Percentiles rank a stretch among this genome's conserved stretches.
phyloP scores from a whole-genome alignment of 2,888 invertebrate species.

The Euclidia mi region DNA sequence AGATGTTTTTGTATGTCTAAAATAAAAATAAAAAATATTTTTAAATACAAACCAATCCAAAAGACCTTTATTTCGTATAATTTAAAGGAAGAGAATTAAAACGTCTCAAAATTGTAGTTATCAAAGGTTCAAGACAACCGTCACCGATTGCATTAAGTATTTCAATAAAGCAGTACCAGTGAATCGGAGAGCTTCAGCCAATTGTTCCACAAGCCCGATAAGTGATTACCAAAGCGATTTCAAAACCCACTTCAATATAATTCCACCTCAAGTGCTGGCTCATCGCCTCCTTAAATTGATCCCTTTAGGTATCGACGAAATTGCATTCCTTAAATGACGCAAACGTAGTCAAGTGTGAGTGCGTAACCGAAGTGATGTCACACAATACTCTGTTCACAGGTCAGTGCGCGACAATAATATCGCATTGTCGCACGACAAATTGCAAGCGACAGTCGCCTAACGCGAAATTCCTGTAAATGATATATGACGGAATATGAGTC shows the following conservation, averaged over 20 bases:
- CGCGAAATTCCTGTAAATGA: slow-evolving; percentile 17
- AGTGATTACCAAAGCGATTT: neutral
- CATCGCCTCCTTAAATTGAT: neutral
- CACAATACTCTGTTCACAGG: slow-evolving; percentile 18
- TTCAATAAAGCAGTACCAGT: no score
- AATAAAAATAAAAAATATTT: no score
- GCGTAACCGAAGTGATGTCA: slow-evolving; percentile 16
- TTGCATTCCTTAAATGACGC: slow-evolving; percentile 35
- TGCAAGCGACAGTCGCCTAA: slow-evolving; percentile 2
- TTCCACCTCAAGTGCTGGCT: slow-evolving; percentile 18
- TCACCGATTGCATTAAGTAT: no score
- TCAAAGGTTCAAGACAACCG: no score
- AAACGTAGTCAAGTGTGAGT: slow-evolving; percentile 13
- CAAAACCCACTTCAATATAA: slow-evolving; percentile 20
- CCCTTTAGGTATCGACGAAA: slow-evolving; percentile 11
- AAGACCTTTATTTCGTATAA: no score
- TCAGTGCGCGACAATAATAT: slow-evolving; percentile 30
- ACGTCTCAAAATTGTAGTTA: no score
- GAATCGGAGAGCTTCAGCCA: no score
- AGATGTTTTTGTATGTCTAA: no score
- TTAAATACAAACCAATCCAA: no score
- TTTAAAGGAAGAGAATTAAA: no score
- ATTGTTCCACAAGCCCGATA: no score
- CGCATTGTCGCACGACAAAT: slow-evolving; percentile 23
- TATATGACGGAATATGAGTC: slow-evolving; percentile 33